Evolutionary conservation across 1,140 invertebrate species (phyloP), one percentile per base, ranked within the genome.

Genomic region (Anagrus nilaparvatae): DNA sequence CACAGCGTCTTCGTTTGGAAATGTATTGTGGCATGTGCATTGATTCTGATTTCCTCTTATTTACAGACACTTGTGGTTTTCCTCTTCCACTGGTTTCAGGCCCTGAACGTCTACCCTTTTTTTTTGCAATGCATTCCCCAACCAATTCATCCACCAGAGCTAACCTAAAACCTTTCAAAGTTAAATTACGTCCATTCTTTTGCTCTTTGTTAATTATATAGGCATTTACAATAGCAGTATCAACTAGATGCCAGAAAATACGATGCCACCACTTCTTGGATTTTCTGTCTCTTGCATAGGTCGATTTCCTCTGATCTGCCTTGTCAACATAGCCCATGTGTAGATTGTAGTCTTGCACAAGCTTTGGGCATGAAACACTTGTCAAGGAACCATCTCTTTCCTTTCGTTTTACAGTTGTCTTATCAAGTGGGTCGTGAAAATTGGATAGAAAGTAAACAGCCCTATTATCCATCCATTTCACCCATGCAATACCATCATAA

Each of bases 321-420:
- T 60, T 59, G 46, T 67, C 60, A 12, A 67, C 60, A 44, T 44
- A 58, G 19, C 53, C 52, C 61, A 66, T 67, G 43, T 65, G 40
- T 32, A 46, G 41, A 43, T 62, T 65, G 39, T 65, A 69, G 41
- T 64, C 52, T 17, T 50, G 52, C 6, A 63, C 45, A 5, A 56
- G 48, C 47, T 48, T 38, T 34, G 60, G 56, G 40, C 56, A 56
- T 38, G 40, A 50, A 47, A 47, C 33, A 32, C 14, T 4, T 39
- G 8, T n/a, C 29, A 32, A 25, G 46, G 49, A 47, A 32, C 51
- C 47, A 50, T 50, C 56, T 51, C 54, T 61, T 49, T 48, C 47
- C 48, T 34, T 53, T 24, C 58, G 47, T 40, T 54, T 55, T 31
- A 56, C 54, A 45, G 29, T 49, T 35, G 29, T 42, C 42, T 48